phyloP scores from a whole-genome alignment of 2,888 invertebrate species.

The Sussaba pulchella region DNA sequence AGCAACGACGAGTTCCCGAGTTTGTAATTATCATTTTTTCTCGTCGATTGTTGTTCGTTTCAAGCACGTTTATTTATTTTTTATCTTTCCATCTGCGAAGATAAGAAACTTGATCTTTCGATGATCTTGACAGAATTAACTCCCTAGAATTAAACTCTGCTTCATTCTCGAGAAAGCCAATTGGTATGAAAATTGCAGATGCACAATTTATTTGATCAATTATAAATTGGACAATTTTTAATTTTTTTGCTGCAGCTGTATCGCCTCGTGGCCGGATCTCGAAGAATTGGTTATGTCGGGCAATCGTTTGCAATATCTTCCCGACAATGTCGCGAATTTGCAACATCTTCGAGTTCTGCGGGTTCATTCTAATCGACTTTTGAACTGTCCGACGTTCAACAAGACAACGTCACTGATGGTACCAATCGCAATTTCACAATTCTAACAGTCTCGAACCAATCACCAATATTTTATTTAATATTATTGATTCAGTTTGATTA shows the following conservation, averaged over 20 bases:
- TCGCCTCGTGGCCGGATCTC: constrained; percentile 91
- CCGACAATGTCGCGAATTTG: constrained; percentile 90
- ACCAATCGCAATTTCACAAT: constrained; percentile 47
- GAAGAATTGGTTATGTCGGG: constrained; percentile 94
- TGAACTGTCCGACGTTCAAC: constrained; percentile 91
- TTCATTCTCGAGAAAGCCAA: too few species aligned
- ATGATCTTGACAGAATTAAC: too few species aligned
- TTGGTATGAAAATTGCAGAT: too few species aligned
- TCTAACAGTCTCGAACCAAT: not conserved
- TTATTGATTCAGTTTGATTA: not conserved
- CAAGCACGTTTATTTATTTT: constrained; percentile 10
- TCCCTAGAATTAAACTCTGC: too few species aligned
- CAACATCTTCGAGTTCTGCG: constrained; percentile 90
- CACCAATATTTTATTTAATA: not conserved
- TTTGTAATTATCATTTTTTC: constrained; percentile 7
- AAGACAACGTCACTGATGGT: constrained; percentile 90
- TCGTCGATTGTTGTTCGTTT: not conserved
- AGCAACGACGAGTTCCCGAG: constrained; percentile 21
- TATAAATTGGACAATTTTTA: not conserved
- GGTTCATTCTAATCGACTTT: constrained; percentile 92
- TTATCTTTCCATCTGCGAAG: constrained; percentile 17
- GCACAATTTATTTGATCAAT: not conserved
- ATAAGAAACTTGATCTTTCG: constrained; percentile 20
- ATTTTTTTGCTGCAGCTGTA: constrained; percentile 85
- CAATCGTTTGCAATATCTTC: constrained; percentile 91